Conservation (phyloP, 1,140 invertebrate species). For the Cotesia typhae region DNA sequence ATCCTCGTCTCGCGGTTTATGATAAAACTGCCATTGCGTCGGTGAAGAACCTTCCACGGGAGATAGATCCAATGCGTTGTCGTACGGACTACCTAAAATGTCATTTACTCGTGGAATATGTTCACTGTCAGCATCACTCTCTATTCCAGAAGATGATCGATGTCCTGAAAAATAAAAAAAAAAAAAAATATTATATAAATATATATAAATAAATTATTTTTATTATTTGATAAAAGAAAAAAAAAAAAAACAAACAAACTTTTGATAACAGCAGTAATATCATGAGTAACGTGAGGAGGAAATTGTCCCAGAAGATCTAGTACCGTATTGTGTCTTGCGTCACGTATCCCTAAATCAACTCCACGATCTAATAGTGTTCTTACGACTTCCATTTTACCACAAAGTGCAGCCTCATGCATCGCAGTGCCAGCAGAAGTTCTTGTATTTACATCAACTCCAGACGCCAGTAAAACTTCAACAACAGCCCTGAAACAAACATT, state of each 20-base stretch:
- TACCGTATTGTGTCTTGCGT: slow-evolving; percentile 84
- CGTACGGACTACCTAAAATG: slow-evolving; percentile 73
- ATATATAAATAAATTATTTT: slow-evolving; percentile 16
- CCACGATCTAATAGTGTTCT: slow-evolving; percentile 82
- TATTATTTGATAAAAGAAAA: not conserved
- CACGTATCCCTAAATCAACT: slow-evolving; percentile 81
- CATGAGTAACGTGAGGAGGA: slow-evolving; percentile 87
- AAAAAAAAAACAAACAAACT: slow-evolving; percentile 69
- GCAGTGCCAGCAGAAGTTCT: slow-evolving; percentile 89
- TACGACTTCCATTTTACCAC: slow-evolving; percentile 92
- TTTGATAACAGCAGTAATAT: slow-evolving; percentile 84
- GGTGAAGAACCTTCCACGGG: slow-evolving; percentile 68
- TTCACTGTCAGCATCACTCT: slow-evolving; percentile 68
- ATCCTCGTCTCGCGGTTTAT: slow-evolving; percentile 67
- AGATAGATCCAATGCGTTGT: slow-evolving; percentile 70
- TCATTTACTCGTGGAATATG: slow-evolving; percentile 69
- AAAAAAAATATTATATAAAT: not conserved
- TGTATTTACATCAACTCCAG: slow-evolving; percentile 90
- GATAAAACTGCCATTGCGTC: slow-evolving; percentile 70
- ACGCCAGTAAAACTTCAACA: slow-evolving; percentile 81
- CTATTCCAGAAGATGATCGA: slow-evolving; percentile 61
- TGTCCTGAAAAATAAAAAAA: slow-evolving; percentile 47
- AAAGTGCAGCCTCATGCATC: slow-evolving; percentile 93
- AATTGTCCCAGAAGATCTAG: slow-evolving; percentile 87
- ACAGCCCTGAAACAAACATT: slow-evolving; percentile 73